These are phyloP conservation scores for Mesorhabditis spiculigera DNA, from an alignment of 2,888 invertebrate genomes.

Conservation along the genomic window DNA sequence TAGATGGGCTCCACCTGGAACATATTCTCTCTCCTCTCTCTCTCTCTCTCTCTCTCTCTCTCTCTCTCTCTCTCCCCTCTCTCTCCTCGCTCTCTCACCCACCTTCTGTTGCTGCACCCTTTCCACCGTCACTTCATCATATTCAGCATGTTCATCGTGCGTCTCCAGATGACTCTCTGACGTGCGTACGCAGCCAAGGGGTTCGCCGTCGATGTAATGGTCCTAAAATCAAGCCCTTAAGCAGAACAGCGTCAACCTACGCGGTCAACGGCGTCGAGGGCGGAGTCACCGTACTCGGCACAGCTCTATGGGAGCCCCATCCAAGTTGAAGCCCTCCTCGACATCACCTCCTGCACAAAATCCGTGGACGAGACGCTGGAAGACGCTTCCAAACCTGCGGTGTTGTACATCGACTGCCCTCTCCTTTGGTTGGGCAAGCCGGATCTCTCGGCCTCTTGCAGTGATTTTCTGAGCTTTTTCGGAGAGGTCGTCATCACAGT, in stretches of 20 bases:
- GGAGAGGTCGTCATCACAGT: neutral
- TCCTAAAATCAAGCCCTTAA: too few species aligned
- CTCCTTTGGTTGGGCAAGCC: neutral
- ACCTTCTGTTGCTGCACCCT: too few species aligned
- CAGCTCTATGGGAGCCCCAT: neutral
- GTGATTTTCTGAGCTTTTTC: neutral
- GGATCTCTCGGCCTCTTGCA: neutral
- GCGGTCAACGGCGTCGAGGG: neutral
- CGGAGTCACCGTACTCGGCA: neutral
- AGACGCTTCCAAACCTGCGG: neutral
- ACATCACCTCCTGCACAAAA: neutral
- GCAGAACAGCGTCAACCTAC: neutral
- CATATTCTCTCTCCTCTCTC: too few species aligned
- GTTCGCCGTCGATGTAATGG: too few species aligned
- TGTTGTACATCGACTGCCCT: neutral
- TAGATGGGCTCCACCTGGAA: too few species aligned
- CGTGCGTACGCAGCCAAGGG: too few species aligned
- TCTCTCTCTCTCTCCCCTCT: too few species aligned
- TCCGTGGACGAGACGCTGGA: slow-evolving; percentile 5
- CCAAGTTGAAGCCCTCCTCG: neutral
- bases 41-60: too few species aligned
- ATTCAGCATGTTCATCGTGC: too few species aligned
- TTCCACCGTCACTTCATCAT: too few species aligned
- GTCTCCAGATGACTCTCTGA: too few species aligned
- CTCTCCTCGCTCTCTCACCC: too few species aligned